Evolutionary conservation across 2,797 vertebrate genomes (phyloP).

Genomic region (Falco peregrinus): DNA sequence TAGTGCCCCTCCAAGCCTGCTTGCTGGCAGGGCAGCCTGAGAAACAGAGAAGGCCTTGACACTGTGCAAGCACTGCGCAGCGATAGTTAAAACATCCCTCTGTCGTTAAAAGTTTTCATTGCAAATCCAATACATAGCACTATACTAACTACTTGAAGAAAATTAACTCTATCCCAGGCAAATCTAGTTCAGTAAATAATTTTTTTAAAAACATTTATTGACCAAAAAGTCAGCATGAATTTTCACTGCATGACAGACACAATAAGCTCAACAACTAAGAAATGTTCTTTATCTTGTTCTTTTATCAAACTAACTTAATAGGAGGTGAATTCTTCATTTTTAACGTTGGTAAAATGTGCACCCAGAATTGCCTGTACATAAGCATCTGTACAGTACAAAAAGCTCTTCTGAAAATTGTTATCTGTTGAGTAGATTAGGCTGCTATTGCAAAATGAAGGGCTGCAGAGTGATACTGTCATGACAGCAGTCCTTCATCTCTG

Average conservation of each 20-base stretch:
- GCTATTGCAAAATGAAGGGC: neutral
- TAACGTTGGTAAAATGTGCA: conserved; percentile 14
- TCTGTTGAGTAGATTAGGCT: neutral
- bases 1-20: neutral
- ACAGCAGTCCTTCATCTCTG: neutral
- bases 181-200: neutral
- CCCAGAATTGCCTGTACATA: neutral
- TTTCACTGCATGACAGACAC: neutral
- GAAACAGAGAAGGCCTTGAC: neutral
- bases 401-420: neutral
- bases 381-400: neutral
- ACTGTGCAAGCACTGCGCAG: neutral
- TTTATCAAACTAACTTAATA: conserved; percentile 26
- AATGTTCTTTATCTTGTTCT: conserved; percentile 5
- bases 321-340: conserved; percentile 7
- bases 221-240: neutral
- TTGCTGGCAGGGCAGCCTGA: neutral
- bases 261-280: neutral
- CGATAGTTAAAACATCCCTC: neutral
- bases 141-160: no score
- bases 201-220: neutral
- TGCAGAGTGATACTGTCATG: neutral
- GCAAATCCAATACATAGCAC: no score
- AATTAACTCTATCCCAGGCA: no score
- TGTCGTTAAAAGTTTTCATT: neutral